These are phyloP conservation scores for Chelmon rostratus DNA, from an alignment of 2,797 vertebrate species.

Conservation along the genomic window DNA sequence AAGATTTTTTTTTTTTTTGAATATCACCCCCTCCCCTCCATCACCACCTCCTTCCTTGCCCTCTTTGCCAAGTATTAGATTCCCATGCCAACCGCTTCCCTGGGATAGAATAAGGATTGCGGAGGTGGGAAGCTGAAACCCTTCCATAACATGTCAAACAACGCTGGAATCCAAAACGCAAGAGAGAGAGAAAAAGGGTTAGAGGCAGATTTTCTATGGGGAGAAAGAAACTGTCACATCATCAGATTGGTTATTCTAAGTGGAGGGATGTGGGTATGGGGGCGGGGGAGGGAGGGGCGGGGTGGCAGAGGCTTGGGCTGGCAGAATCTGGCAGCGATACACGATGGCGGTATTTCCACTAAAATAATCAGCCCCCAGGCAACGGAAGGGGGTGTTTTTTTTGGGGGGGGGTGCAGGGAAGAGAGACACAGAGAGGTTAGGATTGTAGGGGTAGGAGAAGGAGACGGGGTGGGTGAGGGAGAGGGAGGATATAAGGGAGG, in stretches of 20 bases:
- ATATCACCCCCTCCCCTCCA: conserved; percentile 60
- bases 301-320: conserved; percentile 80
- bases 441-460: conserved; percentile 80
- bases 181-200: conserved; percentile 80
- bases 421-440: conserved; percentile 75
- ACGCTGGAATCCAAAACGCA: conserved; percentile 82
- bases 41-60: conserved; percentile 72
- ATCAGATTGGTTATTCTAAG: conserved; percentile 86
- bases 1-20: conserved; percentile 59
- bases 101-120: conserved; percentile 86
- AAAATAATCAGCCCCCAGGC: conserved; percentile 86
- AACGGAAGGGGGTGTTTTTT: conserved; percentile 77
- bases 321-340: conserved; percentile 84
- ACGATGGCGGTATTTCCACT: conserved; percentile 81
- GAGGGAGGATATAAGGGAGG: conserved; percentile 78
- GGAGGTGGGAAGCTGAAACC: conserved; percentile 86
- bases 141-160: conserved; percentile 88
- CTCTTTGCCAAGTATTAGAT: conserved; percentile 84
- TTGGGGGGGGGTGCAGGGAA: conserved; percentile 16
- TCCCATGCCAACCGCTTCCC: conserved; percentile 84
- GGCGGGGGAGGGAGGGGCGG: conserved; percentile 74
- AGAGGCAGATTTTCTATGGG: conserved; percentile 84
- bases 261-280: conserved; percentile 82
- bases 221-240: conserved; percentile 89
- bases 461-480: conserved; percentile 66